Evolutionary conservation across 1,140 invertebrate genomes (phyloP), one percentile per base, ranked within the genome.

Genomic region (Caerostris extrusa): DNA sequence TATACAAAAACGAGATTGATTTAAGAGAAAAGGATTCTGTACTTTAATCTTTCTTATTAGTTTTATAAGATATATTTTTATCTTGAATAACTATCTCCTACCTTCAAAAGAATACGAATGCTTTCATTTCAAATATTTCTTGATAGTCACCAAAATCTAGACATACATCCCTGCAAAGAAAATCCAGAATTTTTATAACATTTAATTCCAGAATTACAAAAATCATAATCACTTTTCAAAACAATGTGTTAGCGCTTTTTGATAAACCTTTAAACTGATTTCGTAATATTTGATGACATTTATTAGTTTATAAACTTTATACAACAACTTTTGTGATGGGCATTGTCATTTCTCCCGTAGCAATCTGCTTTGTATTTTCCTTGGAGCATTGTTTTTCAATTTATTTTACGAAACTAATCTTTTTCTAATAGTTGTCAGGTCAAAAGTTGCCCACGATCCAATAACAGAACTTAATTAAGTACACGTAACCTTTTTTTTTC

Each of bases 361-460:
- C 71, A 77, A 77, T 77, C 12, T 77, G 12, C 10, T 77, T 77
- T 5, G 53, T 7, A 34, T 53, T 77, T 50, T 12, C 71, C 34
- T 53, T 5, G 12, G 8, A 77, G 34, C 10, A 77, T 34, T 34
- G 19, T 77, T 77, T 53, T 12, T 77, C 71, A 77, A 77, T 77
- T 77, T 77, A 77, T 77, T 77, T 77, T 77, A 53, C 71, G 53
- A 77, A 77, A 77, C 71, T 77, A 77, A 77, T 77, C 71, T 77
- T 77, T 53, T 77, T 50, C 12, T 77, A 12, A 77, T 2, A 10
- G 7, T 10, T 77, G 71, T 77, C 71, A 77, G 71, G 50, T 77
- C 71, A 77, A 12, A 77, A 64, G 10, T 50, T 50, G 34, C 34
- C 34, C 14, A 7, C 7, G 71, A 50, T 50, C 71, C 50, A 50